Evolutionary conservation across 2,113 vertebrate species (phyloP).

Genomic region (Sphaerodactylus townsendi): DNA sequence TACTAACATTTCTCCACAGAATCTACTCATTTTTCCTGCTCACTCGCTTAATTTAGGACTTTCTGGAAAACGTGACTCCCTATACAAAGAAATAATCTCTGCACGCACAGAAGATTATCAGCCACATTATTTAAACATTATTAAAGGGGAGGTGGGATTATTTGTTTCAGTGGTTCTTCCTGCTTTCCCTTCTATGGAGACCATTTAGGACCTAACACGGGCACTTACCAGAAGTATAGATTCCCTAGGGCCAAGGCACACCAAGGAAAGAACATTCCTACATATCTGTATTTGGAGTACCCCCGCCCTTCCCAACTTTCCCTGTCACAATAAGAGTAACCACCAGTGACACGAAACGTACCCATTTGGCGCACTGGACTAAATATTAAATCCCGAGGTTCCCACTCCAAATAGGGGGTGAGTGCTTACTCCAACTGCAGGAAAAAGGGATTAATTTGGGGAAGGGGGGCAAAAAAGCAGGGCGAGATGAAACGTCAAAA

Average conservation of each 20-base stretch:
- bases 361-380: not conserved
- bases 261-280: constrained; percentile 48
- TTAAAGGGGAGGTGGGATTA: constrained; percentile 19
- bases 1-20: constrained; percentile 7
- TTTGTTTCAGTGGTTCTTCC: constrained; percentile 22
- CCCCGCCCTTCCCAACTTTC: constrained; percentile 4
- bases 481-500: not conserved
- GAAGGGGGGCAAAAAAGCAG: not conserved
- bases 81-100: not conserved
- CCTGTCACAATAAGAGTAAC: not conserved
- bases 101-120: not conserved
- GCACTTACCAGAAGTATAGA: constrained; percentile 30
- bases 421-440: not conserved
- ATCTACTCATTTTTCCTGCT: constrained; percentile 2
- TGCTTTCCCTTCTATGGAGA: constrained; percentile 38
- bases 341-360: constrained; percentile 1
- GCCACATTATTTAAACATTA: constrained; percentile 9
- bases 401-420: not conserved
- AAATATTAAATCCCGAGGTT: not conserved
- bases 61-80: not conserved
- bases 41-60: not conserved
- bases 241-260: constrained; percentile 33
- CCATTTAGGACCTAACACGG: constrained; percentile 31
- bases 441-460: not conserved
- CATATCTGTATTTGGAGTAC: constrained; percentile 54